phyloP scores from a whole-genome alignment of 92 coral and sea anemone genomes.

The Muricea muricata region DNA sequence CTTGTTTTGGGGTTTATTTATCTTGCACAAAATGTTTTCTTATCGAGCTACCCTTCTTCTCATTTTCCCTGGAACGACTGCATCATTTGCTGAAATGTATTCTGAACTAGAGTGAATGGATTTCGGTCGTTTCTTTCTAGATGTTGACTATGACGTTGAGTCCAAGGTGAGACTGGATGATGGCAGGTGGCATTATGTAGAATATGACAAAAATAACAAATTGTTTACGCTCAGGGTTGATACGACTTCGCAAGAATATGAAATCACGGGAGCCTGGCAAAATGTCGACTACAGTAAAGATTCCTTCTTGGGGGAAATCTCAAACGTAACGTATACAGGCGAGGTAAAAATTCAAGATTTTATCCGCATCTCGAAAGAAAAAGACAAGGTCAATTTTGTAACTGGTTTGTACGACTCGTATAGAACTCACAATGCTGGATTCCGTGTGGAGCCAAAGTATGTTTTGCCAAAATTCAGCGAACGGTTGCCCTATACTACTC shows the following conservation, averaged over 20 bases:
- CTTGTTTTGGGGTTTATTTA: too few relatives aligned
- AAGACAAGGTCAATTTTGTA: slow-evolving; percentile 1
- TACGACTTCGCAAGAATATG: background rate
- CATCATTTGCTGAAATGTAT: background rate
- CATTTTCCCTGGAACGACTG: too few relatives aligned
- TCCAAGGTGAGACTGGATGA: background rate
- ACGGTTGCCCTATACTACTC: background rate
- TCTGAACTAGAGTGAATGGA: background rate
- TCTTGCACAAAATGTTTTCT: too few relatives aligned
- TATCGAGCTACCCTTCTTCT: too few relatives aligned
- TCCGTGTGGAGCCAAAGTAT: background rate
- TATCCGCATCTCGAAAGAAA: background rate
- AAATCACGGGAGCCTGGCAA: background rate
- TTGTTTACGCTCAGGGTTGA: background rate
- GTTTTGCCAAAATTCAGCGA: background rate
- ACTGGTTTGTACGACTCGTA: slow-evolving; percentile 6
- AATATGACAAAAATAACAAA: background rate
- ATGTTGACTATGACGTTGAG: background rate
- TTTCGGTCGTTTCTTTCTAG: background rate
- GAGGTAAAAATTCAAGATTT: slow-evolving; percentile 12
- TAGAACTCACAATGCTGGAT: background rate
- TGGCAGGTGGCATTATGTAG: slow-evolving; percentile 20
- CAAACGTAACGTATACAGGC: background rate
- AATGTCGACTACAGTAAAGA: background rate
- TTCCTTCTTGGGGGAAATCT: background rate